Conservation (phyloP, 2,113 vertebrate species). For the Thunnus maccoyii region DNA sequence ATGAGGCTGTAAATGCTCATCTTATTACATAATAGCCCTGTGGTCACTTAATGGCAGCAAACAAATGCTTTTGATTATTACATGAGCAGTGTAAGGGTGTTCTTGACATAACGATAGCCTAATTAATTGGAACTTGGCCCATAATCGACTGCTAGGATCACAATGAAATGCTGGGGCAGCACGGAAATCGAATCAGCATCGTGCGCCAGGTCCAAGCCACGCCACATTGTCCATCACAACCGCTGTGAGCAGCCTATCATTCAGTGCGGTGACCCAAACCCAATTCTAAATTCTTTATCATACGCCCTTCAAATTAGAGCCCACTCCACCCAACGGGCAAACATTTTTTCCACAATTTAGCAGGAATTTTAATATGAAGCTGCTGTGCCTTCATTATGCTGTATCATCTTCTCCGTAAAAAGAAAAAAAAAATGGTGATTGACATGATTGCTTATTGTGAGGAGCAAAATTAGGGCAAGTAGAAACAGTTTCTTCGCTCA, state of each 20-base stretch:
- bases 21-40: conserved; percentile 50
- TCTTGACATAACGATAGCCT: conserved; percentile 50
- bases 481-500: conserved; percentile 31
- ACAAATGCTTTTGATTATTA: conserved; percentile 62
- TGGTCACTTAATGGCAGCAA: conserved; percentile 55
- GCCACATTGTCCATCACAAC: conserved; percentile 67
- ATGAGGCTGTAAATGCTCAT: conserved; percentile 51
- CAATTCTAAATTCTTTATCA: conserved; percentile 68
- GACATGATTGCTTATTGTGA: conserved; percentile 45
- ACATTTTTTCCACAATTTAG: conserved; percentile 66
- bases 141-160: conserved; percentile 45
- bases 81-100: conserved; percentile 54
- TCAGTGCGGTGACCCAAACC: conserved; percentile 74
- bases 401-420: conserved; percentile 42
- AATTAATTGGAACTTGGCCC: conserved; percentile 54
- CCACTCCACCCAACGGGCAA: conserved; percentile 68
- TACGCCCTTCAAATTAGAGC: conserved; percentile 57
- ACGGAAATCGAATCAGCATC: conserved; percentile 39
- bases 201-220: conserved; percentile 48
- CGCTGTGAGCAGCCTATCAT: conserved; percentile 67
- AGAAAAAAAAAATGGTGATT: conserved; percentile 2
- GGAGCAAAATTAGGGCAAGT: conserved; percentile 14
- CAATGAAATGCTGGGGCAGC: conserved; percentile 35
- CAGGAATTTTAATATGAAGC: conserved; percentile 74
- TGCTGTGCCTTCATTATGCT: conserved; percentile 50